A percentile compares a stretch with the other conserved stretches of the same genome.
These are phyloP conservation scores for Agapostemon virescens DNA, from an alignment of 2,888 invertebrate species.

Conservation along the genomic window DNA sequence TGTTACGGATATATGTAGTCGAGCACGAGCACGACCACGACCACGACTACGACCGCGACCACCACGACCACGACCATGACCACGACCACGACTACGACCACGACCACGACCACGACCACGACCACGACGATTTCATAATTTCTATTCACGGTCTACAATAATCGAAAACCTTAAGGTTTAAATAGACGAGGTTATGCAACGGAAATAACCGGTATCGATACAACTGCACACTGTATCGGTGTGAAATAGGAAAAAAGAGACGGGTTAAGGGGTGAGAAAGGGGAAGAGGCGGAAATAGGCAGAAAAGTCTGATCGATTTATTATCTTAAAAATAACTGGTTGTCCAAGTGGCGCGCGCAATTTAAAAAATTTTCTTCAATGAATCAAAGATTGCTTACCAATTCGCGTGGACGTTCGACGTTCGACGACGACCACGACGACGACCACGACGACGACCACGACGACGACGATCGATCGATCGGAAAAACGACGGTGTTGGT, in stretches of 20 bases:
- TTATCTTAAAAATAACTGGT: slow-evolving; percentile 7
- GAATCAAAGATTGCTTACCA: slow-evolving; percentile 31
- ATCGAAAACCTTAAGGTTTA: neutral
- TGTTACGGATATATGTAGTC: slow-evolving; percentile 27
- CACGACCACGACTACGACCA: slow-evolving; percentile 6
- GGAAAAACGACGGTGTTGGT: slow-evolving; percentile 27
- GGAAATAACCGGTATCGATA: neutral
- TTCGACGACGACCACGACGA: too few species aligned
- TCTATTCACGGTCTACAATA: slow-evolving; percentile 11
- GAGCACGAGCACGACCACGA: neutral
- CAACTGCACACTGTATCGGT: neutral
- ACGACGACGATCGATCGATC: slow-evolving; percentile 51
- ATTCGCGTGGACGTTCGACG: slow-evolving; percentile 22
- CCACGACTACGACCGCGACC: neutral
- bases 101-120: neutral
- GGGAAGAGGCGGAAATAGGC: neutral
- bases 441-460: too few species aligned
- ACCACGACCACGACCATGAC: neutral
- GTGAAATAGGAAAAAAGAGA: neutral
- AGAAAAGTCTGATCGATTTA: neutral
- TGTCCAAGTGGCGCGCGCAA: neutral
- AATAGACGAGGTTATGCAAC: neutral
- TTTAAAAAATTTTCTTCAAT: neutral
- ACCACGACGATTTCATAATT: slow-evolving; percentile 16
- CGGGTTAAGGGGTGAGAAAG: fast-evolving